Conservation (phyloP, 2,888 invertebrate genomes). For the Malthinus flaveolus region DNA sequence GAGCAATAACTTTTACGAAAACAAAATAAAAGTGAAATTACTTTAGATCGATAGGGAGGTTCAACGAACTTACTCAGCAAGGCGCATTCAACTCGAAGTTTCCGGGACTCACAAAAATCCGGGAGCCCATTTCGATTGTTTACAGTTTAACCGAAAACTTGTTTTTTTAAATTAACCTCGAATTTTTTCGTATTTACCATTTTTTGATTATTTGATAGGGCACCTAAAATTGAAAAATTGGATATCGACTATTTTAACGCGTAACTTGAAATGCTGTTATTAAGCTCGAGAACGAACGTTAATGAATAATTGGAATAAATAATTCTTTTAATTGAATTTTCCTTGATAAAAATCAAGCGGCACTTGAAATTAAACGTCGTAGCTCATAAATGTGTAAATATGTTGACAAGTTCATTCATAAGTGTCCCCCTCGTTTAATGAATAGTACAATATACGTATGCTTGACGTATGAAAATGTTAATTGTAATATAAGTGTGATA, state of each 20-base stretch:
- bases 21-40: constrained; percentile 57
- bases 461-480: constrained; percentile 9
- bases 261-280: too few species aligned
- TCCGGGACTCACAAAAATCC: constrained; percentile 34
- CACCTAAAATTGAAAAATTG: too few species aligned
- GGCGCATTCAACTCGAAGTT: constrained; percentile 34
- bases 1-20: constrained; percentile 42
- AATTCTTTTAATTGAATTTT: neutral
- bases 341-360: neutral
- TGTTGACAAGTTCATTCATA: constrained; percentile 13
- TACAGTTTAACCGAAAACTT: neutral
- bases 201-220: too few species aligned
- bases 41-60: constrained; percentile 51
- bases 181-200: too few species aligned
- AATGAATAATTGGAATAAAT: too few species aligned
- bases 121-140: constrained; percentile 1
- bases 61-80: constrained; percentile 46
- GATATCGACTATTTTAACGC: too few species aligned
- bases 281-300: too few species aligned
- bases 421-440: constrained; percentile 15
- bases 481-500: constrained; percentile 24
- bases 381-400: neutral
- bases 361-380: neutral
- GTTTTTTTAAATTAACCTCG: neutral
- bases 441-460: constrained; percentile 7